Base-by-base conservation (phyloP, 2,888 invertebrate species). In the Laspeyria flexula region DNA sequence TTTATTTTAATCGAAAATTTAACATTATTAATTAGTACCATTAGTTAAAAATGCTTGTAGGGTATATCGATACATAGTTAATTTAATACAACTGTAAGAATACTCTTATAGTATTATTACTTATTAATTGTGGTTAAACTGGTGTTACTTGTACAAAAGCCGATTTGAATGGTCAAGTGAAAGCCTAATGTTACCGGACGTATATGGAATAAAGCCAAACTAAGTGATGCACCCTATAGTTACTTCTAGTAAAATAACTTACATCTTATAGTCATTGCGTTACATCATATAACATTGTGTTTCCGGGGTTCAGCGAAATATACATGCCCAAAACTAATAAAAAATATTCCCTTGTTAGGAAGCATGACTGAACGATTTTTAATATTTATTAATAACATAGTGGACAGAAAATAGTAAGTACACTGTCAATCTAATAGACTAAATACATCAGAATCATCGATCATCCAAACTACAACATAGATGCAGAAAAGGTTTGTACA, bases 281-380 rank as follows among this genome's bases (percentile, higher is more conserved):
- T 78, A 80, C 60, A 67, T 65, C 51, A 67, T 66, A 63, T 67
- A 64, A 69, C 59, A 71, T 65, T 66, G 65, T 67, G 68, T 65
- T 67, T 69, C 81, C 81, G 81, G 85, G 85, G 81, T 79, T 84
- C 88, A 90, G 90, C 88, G 81, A 86, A 89, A 85, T 88, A 81
- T 83, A 88, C 92, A 92, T 92, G 92, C 92, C 89, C 87, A 90
- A 89, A 87, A 88, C 88, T 89, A 90, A 88, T 86, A 81, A 89
- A 81, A 82, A 85, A 80, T 84, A 79, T 86, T 88, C 90, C 92
- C 88, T 85, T 83, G 91, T 91, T 92, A 91, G 88, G 90, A 89
- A 92, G 92, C 90, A 79, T 89, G 88, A 87, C 83, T 84, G 83
- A 83, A 84, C 84, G 80, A 79, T 81, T 83, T 83, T 81, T 81